phyloP scores from a whole-genome alignment of 2,113 vertebrate species.

The Grammomys dolichurus region DNA sequence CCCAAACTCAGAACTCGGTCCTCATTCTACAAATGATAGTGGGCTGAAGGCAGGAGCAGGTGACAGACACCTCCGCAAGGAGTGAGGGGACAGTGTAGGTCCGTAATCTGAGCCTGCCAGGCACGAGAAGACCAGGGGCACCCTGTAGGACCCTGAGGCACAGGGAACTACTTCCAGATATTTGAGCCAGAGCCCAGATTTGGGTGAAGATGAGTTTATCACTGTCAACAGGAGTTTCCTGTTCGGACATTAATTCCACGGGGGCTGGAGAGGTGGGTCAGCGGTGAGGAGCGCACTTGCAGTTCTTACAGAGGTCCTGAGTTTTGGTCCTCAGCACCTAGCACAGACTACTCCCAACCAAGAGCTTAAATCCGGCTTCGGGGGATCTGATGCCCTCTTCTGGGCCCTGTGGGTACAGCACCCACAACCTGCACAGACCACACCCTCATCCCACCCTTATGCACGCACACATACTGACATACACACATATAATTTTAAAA shows the following conservation, averaged over 20 bases:
- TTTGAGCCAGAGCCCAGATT: not conserved
- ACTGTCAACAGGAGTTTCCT: not conserved
- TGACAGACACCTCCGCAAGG: not conserved
- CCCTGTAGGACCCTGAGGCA: not conserved
- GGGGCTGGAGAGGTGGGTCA: not conserved
- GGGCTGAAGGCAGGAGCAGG: not conserved
- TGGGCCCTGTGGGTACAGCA: not conserved
- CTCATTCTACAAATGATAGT: not conserved
- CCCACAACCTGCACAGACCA: not conserved
- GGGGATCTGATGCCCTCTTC: not conserved
- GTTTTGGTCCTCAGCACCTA: not conserved
- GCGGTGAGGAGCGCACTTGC: not conserved
- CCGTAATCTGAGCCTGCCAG: not conserved
- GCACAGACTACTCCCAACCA: not conserved
- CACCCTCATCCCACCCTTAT: too few species aligned
- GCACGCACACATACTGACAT: not conserved
- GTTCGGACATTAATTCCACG: not conserved
- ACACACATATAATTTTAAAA: not conserved
- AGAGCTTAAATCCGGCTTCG: not conserved
- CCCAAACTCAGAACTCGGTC: not conserved
- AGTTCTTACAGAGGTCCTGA: not conserved
- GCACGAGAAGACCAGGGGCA: not conserved
- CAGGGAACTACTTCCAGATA: not conserved
- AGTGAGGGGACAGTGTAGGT: not conserved
- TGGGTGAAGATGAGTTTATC: slow-evolving; percentile 31